A percentile compares a stretch with the other conserved stretches of the same genome.
phyloP scores from a whole-genome alignment of 35 echinoderm and acorn worm genomes.

The Patiria miniata region DNA sequence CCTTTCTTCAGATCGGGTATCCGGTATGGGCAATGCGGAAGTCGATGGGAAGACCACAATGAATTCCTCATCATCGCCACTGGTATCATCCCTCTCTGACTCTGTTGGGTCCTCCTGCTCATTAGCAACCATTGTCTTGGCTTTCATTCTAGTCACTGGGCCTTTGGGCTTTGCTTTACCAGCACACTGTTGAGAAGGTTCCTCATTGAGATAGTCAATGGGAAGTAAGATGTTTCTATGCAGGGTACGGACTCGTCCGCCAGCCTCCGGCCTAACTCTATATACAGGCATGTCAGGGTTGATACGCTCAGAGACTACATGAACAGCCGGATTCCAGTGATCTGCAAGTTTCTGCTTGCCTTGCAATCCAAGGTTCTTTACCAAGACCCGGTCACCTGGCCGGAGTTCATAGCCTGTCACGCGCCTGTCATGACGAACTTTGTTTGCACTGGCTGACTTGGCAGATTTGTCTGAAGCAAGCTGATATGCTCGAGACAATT shows the following conservation, averaged over 20 bases:
- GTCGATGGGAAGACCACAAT: too few relatives aligned
- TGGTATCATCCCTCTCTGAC: too few relatives aligned
- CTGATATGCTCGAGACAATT: background rate
- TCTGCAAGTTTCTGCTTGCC: conserved; percentile 71
- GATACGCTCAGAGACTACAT: conserved; percentile 17
- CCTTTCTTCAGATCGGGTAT: too few relatives aligned
- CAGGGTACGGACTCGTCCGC: conserved; percentile 34
- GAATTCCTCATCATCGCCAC: too few relatives aligned
- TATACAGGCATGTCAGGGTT: conserved; percentile 57
- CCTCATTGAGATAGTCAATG: too few relatives aligned
- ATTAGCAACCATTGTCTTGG: too few relatives aligned
- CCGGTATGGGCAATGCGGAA: too few relatives aligned
- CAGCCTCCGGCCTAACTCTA: conserved; percentile 47
- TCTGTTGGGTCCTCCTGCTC: too few relatives aligned
- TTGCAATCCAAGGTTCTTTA: conserved; percentile 52
- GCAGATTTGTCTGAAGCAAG: background rate
- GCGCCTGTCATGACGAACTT: conserved; percentile 45
- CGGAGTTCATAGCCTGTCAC: conserved; percentile 30
- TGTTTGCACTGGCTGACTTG: conserved; percentile 28
- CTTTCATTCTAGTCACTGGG: too few relatives aligned
- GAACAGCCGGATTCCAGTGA: conserved; percentile 33
- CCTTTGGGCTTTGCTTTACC: too few relatives aligned
- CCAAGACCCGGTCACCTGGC: conserved; percentile 65
- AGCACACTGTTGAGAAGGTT: too few relatives aligned
- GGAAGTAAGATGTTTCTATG: too few relatives aligned